A percentile compares a stretch with the other conserved stretches of the same genome.
These are phyloP conservation scores for Drosophila tsacasi DNA, from an alignment of 1,140 invertebrate species.

Conservation along the genomic window DNA sequence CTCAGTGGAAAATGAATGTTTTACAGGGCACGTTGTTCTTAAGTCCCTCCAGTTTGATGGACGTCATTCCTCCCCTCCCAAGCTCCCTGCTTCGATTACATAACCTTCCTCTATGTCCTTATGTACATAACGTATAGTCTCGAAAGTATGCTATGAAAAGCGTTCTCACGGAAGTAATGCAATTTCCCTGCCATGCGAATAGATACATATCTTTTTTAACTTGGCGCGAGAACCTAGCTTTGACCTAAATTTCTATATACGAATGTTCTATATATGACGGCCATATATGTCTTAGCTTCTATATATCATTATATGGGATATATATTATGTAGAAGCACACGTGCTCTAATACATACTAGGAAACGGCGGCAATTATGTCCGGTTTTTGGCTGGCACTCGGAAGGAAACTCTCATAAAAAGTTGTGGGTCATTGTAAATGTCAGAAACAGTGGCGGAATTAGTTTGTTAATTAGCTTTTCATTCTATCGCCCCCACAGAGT, in stretches of 20 bases:
- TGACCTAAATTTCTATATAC: conserved; percentile 67
- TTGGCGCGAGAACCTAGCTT: conserved; percentile 28
- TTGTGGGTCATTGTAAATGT: conserved; percentile 75
- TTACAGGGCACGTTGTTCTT: conserved; percentile 51
- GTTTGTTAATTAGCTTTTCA: conserved; percentile 84
- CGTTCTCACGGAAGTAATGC: conserved; percentile 58
- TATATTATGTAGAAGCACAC: neutral
- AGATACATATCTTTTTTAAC: conserved; percentile 27
- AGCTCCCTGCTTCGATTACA: conserved; percentile 37
- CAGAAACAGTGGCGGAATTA: conserved; percentile 80
- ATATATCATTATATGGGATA: neutral
- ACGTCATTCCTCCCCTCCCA: conserved; percentile 4
- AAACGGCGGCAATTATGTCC: conserved; percentile 39
- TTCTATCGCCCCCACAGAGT: conserved; percentile 46
- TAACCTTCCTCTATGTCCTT: conserved; percentile 27
- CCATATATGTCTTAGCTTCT: conserved; percentile 10
- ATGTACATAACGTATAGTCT: conserved; percentile 14
- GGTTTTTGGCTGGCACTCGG: conserved; percentile 16
- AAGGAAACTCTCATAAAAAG: conserved; percentile 72
- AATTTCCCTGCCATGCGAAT: conserved; percentile 41
- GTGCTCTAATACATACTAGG: neutral
- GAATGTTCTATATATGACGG: conserved; percentile 1
- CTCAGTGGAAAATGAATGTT: conserved; percentile 34
- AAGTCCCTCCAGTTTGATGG: conserved; percentile 53
- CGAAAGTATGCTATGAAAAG: conserved; percentile 69